Base-by-base conservation (phyloP, 2,888 invertebrate species). In the Agrilus mali region DNA sequence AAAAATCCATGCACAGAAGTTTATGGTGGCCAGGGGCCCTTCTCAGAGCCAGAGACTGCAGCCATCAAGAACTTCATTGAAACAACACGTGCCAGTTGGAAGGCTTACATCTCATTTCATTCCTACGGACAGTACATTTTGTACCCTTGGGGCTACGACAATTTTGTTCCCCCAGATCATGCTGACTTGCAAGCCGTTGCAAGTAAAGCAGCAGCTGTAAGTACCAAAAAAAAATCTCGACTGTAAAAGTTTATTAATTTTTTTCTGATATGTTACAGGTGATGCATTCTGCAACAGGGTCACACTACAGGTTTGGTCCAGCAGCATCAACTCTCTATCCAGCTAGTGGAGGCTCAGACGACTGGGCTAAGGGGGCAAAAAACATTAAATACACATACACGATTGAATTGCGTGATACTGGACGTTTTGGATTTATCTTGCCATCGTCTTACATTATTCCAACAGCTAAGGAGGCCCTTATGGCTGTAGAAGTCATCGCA, bases 371-470 rank as follows among this genome's bases (percentile, higher is more conserved):
- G 65, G 86, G 86, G 1, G 70, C 75, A 34, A 78, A 80, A 7
- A 78, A 77, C 33, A 81, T 94, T 49, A 90, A 89, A 61, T 94
- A 92, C 61, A 68, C 90, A 2, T 94, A 86, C 67, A 93, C 93
- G 0, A 74, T 94, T 44, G 94, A 95, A 69, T 73, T 94, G 42
- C 75, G 88, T 41, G 94, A 93, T 63, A 82, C 76, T 1, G 92
- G 92, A 1, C 72, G 76, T 43, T 79, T 82, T 60, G 94, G 93
- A 3, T 95, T 94, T 60, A 69, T 92, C n/a, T 64, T 94, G 41
- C 93, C 94, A 0, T 80, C 86, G 1, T 68, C 68, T 16, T 78
- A 77, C 55, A 93, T 94, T 47, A 72, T 78, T 52, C 77, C 77
- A 1, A 83, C 86, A 1, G 86, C 82, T 15, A 74, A 74, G 53